Conservation (phyloP, 1,140 invertebrate genomes). For the Chionoecetes opilio region DNA sequence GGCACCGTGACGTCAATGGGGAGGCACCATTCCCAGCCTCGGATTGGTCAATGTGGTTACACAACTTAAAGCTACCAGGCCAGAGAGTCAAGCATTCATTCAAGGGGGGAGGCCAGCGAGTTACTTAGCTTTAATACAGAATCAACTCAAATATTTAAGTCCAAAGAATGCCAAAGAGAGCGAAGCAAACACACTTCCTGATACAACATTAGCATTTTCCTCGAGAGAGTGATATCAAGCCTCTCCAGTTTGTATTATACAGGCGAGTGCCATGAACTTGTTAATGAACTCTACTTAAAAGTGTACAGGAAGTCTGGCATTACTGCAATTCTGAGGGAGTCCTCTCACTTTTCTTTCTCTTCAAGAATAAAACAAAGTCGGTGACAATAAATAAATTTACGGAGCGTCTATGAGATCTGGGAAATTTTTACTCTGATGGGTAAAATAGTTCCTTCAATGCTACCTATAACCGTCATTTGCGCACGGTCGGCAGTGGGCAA, state of each 20-base stretch:
- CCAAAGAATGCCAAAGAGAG: neutral
- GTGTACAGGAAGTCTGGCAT: neutral
- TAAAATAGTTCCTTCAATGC: too few species aligned
- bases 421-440: too few species aligned
- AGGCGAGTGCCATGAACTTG: neutral
- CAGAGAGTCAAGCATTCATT: neutral
- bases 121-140: neutral
- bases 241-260: neutral
- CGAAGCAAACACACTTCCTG: neutral
- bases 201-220: neutral
- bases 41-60: constrained; percentile 18
- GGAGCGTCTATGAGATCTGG: too few species aligned
- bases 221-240: neutral
- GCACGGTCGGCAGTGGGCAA: too few species aligned
- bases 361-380: too few species aligned
- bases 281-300: neutral
- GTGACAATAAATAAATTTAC: too few species aligned
- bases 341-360: too few species aligned
- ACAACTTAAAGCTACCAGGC: neutral
- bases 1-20: constrained; percentile 56
- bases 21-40: neutral
- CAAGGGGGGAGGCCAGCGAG: neutral
- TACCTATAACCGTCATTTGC: too few species aligned
- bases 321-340: neutral
- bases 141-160: neutral